Evolutionary conservation across 1,140 invertebrate species (phyloP).

Genomic region (Scaptomyza montana): DNA sequence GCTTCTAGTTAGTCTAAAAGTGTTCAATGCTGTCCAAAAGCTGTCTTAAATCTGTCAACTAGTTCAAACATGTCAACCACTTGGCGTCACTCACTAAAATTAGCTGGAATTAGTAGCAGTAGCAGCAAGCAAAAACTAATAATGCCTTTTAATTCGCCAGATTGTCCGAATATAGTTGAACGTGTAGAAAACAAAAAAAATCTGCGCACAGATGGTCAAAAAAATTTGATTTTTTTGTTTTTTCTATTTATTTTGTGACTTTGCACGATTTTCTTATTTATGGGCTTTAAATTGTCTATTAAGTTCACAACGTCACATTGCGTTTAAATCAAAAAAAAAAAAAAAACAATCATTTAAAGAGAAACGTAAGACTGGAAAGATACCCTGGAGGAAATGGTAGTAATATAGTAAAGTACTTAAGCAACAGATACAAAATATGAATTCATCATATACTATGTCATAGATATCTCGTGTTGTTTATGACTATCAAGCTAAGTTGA

Average conservation of each 20-base stretch:
- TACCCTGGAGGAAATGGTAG: neutral
- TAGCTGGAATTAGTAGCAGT: constrained; percentile 32
- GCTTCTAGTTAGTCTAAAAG: too few relatives aligned
- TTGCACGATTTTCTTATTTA: constrained; percentile 70
- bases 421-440: too few relatives aligned
- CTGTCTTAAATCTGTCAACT: constrained; percentile 20
- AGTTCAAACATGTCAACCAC: constrained; percentile 34
- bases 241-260: constrained; percentile 63
- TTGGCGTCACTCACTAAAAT: constrained; percentile 73
- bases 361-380: constrained; percentile 3
- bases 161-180: constrained; percentile 46
- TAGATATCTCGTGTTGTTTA: too few relatives aligned
- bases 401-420: neutral
- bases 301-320: constrained; percentile 76
- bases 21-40: neutral
- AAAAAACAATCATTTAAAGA: neutral
- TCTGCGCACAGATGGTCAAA: constrained; percentile 52
- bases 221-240: neutral
- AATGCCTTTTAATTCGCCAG: constrained; percentile 64
- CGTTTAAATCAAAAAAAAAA: constrained; percentile 47
- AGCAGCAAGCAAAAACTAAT: constrained; percentile 20
- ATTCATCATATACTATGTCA: too few relatives aligned
- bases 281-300: constrained; percentile 82
- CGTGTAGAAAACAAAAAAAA: constrained; percentile 25
- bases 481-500: constrained; percentile 1